Percentiles rank a stretch among this genome's conserved stretches.
phyloP scores from a whole-genome alignment of 2,797 vertebrate species.

The Synanceia verrucosa region DNA sequence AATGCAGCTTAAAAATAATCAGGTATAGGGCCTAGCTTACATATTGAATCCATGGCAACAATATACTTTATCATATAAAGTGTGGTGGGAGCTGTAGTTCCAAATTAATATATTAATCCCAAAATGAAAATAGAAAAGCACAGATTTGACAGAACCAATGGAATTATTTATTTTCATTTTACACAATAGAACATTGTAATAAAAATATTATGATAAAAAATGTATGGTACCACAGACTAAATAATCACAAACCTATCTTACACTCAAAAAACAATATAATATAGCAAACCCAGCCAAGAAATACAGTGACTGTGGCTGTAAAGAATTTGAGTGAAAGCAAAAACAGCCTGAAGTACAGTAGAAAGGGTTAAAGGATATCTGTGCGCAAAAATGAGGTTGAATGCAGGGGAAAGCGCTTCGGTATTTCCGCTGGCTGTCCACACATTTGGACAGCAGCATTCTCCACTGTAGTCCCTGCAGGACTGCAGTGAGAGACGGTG shows the following conservation, averaged over 20 bases:
- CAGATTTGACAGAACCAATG: neutral
- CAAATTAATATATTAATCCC: neutral
- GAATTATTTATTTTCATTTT: neutral
- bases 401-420: neutral
- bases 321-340: neutral
- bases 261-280: neutral
- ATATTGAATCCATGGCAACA: neutral
- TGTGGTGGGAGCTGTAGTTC: neutral
- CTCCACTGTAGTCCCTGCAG: conserved; percentile 23
- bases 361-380: conserved; percentile 6
- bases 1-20: neutral
- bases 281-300: neutral
- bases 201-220: too few species aligned
- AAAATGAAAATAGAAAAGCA: neutral
- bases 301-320: neutral
- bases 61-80: neutral
- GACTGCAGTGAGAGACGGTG: conserved; percentile 25
- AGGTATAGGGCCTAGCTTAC: neutral
- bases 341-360: neutral
- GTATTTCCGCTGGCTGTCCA: conserved; percentile 52
- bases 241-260: neutral
- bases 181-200: neutral
- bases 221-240: neutral
- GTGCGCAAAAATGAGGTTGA: conserved; percentile 33
- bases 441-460: conserved; percentile 54